These are phyloP conservation scores for Melanchra persicariae DNA, from an alignment of 2,888 invertebrate species.

Conservation along the genomic window DNA sequence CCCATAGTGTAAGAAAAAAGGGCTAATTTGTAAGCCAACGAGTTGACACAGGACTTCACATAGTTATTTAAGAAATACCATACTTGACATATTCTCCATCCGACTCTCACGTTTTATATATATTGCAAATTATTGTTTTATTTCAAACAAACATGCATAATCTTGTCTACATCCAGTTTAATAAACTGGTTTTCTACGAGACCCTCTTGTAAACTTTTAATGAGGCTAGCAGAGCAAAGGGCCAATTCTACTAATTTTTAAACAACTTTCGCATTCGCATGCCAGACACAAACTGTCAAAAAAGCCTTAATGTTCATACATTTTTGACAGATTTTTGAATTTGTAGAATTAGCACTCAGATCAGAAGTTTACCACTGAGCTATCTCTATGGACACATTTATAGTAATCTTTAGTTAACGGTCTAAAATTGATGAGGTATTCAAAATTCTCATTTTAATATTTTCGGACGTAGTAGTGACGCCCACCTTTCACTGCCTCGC, in stretches of 20 bases:
- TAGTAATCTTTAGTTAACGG: conserved; percentile 22
- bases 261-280: too few species aligned
- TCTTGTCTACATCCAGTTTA: not conserved
- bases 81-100: not conserved
- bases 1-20: too few species aligned
- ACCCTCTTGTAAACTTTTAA: not conserved
- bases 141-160: not conserved
- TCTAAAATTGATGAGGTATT: conserved; percentile 10
- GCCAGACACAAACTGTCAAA: too few species aligned
- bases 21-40: too few species aligned
- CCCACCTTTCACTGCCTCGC: conserved; percentile 33
- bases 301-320: too few species aligned
- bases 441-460: conserved; percentile 12
- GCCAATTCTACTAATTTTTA: too few species aligned
- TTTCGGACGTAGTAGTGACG: conserved; percentile 5
- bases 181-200: too few species aligned
- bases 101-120: not conserved
- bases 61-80: too few species aligned
- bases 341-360: too few species aligned
- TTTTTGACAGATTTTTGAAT: too few species aligned
- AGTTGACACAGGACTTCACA: too few species aligned
- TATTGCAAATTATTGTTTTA: not conserved
- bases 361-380: too few species aligned
- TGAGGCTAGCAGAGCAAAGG: not conserved
- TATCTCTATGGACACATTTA: not conserved